Percentiles rank a stretch among this genome's conserved stretches.
phyloP scores from a whole-genome alignment of 2,888 invertebrate genomes.

The Saturnia japonica region DNA sequence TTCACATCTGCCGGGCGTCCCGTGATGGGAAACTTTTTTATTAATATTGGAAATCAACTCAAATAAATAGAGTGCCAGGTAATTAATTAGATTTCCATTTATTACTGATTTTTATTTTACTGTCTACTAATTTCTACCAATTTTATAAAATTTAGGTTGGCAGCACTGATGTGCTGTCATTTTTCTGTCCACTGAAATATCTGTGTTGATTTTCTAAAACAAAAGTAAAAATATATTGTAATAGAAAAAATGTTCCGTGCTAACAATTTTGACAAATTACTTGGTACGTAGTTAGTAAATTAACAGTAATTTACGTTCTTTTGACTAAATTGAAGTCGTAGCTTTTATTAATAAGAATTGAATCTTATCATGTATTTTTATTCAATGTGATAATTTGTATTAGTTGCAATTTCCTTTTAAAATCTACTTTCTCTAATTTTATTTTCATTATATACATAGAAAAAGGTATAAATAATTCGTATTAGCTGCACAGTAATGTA shows the following conservation, averaged over 20 bases:
- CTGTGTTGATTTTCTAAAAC: constrained; percentile 70
- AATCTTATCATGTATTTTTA: constrained; percentile 32
- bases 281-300: constrained; percentile 74
- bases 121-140: too few species aligned
- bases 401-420: constrained; percentile 36
- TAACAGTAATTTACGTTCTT: neutral
- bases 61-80: too few species aligned
- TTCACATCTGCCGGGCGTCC: too few species aligned
- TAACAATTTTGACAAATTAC: constrained; percentile 84
- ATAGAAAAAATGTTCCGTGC: constrained; percentile 82
- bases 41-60: too few species aligned
- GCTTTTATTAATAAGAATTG: neutral
- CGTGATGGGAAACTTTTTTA: too few species aligned
- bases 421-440: constrained; percentile 34
- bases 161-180: constrained; percentile 79
- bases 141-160: constrained; percentile 74
- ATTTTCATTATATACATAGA: neutral
- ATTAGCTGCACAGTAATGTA: neutral
- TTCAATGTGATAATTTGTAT: constrained; percentile 32
- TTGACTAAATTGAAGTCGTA: neutral
- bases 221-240: constrained; percentile 53
- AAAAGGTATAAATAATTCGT: neutral
- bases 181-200: constrained; percentile 68
- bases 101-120: too few species aligned
- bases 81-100: too few species aligned